Evolutionary conservation across 2,888 invertebrate species (phyloP).

Genomic region (Eudasyphora cyanicolor): DNA sequence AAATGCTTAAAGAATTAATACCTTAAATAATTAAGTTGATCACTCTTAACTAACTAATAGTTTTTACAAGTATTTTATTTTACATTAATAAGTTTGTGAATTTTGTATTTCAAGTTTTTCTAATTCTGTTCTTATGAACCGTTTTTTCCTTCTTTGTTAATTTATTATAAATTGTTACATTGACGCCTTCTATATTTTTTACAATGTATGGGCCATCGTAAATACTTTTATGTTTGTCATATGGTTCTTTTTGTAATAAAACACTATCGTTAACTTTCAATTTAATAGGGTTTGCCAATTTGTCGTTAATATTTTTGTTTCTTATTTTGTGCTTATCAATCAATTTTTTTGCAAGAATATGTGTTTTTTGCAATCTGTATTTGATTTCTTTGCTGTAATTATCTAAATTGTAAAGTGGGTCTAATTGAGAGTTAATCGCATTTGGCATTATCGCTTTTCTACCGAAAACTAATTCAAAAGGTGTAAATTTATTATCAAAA

Average conservation of each 20-base stretch:
- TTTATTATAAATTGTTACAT: no score
- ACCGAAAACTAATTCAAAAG: not conserved
- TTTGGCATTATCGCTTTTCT: slow-evolving; percentile 9
- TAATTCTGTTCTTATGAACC: no score
- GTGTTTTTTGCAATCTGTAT: not conserved
- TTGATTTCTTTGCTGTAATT: not conserved
- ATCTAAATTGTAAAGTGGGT: not conserved
- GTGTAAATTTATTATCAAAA: not conserved
- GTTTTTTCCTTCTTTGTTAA: no score
- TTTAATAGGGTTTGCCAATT: no score
- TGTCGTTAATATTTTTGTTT: not conserved
- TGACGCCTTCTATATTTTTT: no score
- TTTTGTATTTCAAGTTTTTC: no score
- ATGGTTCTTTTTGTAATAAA: no score
- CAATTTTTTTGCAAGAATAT: not conserved
- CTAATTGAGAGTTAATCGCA: not conserved
- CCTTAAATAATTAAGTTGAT: no score
- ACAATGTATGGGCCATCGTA: no score
- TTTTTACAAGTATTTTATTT: not conserved
- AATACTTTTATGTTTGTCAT: no score
- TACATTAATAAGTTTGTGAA: not conserved
- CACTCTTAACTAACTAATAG: not conserved
- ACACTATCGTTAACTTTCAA: no score
- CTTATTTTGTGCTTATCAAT: not conserved
- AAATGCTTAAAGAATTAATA: no score